These are phyloP conservation scores for Nephrotoma guestfalica DNA, from an alignment of 2,888 invertebrate species.

Conservation along the genomic window DNA sequence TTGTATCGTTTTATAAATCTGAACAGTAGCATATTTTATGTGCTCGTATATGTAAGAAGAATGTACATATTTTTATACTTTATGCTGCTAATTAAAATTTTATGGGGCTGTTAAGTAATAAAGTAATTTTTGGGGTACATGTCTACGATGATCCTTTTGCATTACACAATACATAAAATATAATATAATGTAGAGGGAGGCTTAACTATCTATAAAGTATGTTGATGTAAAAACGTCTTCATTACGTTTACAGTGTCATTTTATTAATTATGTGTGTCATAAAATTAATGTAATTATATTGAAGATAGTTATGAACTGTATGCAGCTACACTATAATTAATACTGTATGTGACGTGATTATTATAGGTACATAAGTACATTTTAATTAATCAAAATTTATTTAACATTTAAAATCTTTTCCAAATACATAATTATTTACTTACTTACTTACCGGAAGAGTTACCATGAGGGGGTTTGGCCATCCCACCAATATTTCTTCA, in stretches of 20 bases:
- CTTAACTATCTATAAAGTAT: not conserved
- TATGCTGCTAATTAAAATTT: not conserved
- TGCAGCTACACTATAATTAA: not conserved
- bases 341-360: not conserved
- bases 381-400: not conserved
- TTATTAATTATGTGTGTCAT: not conserved
- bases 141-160: not conserved
- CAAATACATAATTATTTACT: no score
- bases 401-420: not conserved
- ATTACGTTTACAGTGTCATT: not conserved
- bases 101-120: not conserved
- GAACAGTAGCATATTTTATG: not conserved
- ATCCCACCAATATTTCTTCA: no score
- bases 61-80: not conserved
- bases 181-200: not conserved
- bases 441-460: no score
- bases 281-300: not conserved
- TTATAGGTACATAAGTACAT: not conserved
- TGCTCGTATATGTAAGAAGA: not conserved
- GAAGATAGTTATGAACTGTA: not conserved
- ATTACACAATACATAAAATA: not conserved
- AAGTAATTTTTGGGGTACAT: not conserved
- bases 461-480: no score
- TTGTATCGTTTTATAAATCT: not conserved
- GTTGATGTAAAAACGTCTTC: not conserved